Evolutionary conservation across 1,140 invertebrate species (phyloP), one percentile per base, ranked within the genome.

Genomic region (Zophobas morio): DNA sequence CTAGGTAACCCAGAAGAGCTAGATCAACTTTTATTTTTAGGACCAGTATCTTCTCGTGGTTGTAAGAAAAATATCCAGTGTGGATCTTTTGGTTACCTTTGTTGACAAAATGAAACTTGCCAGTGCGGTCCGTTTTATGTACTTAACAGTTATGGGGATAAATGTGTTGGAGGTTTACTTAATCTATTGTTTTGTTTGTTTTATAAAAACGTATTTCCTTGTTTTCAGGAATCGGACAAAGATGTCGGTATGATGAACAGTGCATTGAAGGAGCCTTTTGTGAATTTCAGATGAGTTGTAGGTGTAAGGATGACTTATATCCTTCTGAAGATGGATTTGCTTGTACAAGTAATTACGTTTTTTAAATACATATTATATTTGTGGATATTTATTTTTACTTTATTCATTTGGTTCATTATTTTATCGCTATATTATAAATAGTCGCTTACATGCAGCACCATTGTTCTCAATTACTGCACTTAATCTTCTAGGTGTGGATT

Each of bases 191-290:
- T 20, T 20, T 20, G 20, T 20, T 20, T 20, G 20, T 20, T 20
- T 20, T 20, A 40, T 66, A 37, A 35, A 63, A 6, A 57, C 2
- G 4, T 51, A 54, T 5, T 32, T 70, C 56, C 47, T 74, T 54
- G 40, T 51, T 79, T 78, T 39, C 40, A 84, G 83, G 81, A 36
- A 73, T 84, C 1, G 79, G 79, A 46, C 77, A 84, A 76, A 80
- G 66, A 46, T 84, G 83, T 53, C 60, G 78, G 20, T 84, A 84
- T 70, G 83, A 84, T 66, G 81, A 83, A 72, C 81, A 84, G 39
- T 84, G 83, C 60, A 82, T 84, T 32, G 82, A 83, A 36, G 82
- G 81, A 32, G 83, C 81, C 32, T 84, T 78, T 72, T 84, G 83
- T 77, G 79, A 80, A 74, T 74, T 79, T 53, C 83, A 84, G 76